Evolutionary conservation across 1,140 invertebrate genomes (phyloP), one percentile per base, ranked within the genome.

Genomic region (Drosophila tristis): DNA sequence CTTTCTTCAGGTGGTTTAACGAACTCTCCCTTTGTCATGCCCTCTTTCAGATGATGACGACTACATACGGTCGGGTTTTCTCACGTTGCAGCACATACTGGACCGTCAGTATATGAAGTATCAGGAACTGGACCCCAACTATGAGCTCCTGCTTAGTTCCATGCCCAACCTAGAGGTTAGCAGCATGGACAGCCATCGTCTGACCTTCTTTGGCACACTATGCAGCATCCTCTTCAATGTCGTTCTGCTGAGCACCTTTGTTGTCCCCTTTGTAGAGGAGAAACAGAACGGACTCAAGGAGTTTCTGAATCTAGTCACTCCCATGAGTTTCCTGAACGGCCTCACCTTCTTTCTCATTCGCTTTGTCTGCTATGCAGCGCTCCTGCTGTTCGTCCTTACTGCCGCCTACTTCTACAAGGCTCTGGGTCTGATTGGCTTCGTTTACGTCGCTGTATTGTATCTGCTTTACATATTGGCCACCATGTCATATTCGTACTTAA

Each of bases 221-320:
- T 84, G 73, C 26, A 72, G 73, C 45, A 48, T 92, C 39, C 44
- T 92, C 4, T 87, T 90, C 16, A 77, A 48, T 51, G 61, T 90
- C 2, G 25, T 91, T 7, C n/a, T 92, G 49, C 54, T 91, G 5
- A 78, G 73, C 25, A 92, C 89, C 8, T 90, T 91, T 58, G 58
- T 92, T 4, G 85, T 91, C 20, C 90, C 91, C 3, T 65, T 91
- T 43, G 91, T 92, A 0, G 91, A 92, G 60, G 91, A 92, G 62
- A 92, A 92, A 47, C 89, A 91, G 51, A 85, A 91, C 71, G 91
- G 91, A 1, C 39, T 92, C 0, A 91, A 78, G 25, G 91, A 91
- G 57, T 92, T 90, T 54, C 74, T 92, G 1, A 78, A 80, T 29
- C 48, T 92, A 8, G 91, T 92, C 0, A 90, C 91, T 2, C 86